Evolutionary conservation across 2,113 vertebrate genomes (phyloP).

Genomic region (Marmota monax): DNA sequence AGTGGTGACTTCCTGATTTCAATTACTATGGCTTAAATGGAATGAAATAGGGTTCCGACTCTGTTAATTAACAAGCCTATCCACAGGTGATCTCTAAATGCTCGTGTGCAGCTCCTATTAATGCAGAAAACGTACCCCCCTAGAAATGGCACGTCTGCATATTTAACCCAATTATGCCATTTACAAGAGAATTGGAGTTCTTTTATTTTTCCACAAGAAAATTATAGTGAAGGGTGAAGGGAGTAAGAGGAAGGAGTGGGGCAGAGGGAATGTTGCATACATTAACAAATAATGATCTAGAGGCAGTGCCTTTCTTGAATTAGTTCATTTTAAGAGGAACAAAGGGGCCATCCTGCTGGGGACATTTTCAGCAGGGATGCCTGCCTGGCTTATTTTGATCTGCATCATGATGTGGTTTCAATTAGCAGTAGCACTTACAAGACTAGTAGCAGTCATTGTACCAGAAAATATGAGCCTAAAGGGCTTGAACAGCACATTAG

Average conservation of each 20-base stretch:
- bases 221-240: slow-evolving; percentile 67
- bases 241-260: neutral
- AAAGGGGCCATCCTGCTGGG: slow-evolving; percentile 84
- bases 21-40: slow-evolving; percentile 82
- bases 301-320: slow-evolving; percentile 81
- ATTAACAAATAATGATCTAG: slow-evolving; percentile 77
- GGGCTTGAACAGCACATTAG: slow-evolving; percentile 73
- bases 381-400: slow-evolving; percentile 82
- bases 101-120: slow-evolving; percentile 73
- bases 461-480: slow-evolving; percentile 81
- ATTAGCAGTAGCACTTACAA: slow-evolving; percentile 86
- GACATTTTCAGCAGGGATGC: slow-evolving; percentile 83
- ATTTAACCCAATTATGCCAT: slow-evolving; percentile 83
- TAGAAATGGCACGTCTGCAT: slow-evolving; percentile 76
- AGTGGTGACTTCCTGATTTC: slow-evolving; percentile 79
- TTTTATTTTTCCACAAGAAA: slow-evolving; percentile 85
- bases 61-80: slow-evolving; percentile 85
- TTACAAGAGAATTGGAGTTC: slow-evolving; percentile 77
- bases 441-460: slow-evolving; percentile 83
- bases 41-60: slow-evolving; percentile 82
- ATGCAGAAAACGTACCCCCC: slow-evolving; percentile 73
- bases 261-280: slow-evolving; percentile 66
- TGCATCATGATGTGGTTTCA: slow-evolving; percentile 83
- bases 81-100: slow-evolving; percentile 86
- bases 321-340: slow-evolving; percentile 83